Evolutionary conservation across 2,888 invertebrate species (phyloP).

Genomic region (Anthrax anthrax): DNA sequence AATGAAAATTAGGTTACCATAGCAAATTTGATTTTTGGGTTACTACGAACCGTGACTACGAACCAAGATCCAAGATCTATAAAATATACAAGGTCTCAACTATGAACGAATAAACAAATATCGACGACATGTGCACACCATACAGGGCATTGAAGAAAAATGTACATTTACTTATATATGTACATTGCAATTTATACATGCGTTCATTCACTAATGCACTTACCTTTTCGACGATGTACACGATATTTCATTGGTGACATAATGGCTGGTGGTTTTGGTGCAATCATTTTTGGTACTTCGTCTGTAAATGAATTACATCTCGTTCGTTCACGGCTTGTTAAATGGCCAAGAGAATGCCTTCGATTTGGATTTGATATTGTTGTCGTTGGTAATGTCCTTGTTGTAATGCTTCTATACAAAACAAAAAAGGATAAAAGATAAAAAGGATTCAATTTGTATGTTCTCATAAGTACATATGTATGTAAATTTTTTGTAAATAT

Average conservation of each 20-base stretch:
- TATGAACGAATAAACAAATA: no score
- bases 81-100: no score
- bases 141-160: no score
- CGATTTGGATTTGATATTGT: constrained; percentile 25
- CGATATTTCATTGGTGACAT: constrained; percentile 31
- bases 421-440: background rate
- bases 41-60: no score
- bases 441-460: background rate
- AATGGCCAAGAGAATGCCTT: constrained; percentile 32
- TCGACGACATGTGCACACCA: no score
- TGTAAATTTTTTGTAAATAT: no score
- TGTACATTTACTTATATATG: background rate
- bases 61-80: no score
- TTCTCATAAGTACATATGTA: no score
- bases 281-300: constrained; percentile 34
- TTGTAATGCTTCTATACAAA: constrained; percentile 3
- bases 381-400: constrained; percentile 12
- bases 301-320: constrained; percentile 27
- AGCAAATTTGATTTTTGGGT: no score
- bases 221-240: constrained; percentile 23
- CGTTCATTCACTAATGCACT: constrained; percentile 19
- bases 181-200: background rate
- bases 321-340: constrained; percentile 20
- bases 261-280: constrained; percentile 28
- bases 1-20: no score